A percentile compares a stretch with the other conserved stretches of the same genome.
phyloP scores from a whole-genome alignment of 2,113 vertebrate species.

The Dasyprocta punctata region DNA sequence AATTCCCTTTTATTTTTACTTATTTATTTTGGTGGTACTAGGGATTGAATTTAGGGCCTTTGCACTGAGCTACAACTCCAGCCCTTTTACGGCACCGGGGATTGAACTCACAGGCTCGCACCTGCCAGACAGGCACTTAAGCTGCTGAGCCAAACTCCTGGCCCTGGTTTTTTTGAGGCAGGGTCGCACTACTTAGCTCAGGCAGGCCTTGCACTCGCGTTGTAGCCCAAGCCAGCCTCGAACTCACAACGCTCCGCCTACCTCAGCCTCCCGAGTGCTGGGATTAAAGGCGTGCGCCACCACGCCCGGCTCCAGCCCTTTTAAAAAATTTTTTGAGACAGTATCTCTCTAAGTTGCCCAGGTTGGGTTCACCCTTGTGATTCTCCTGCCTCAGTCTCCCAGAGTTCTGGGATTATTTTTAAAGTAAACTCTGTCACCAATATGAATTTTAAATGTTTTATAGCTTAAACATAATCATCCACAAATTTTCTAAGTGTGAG shows the following conservation, averaged over 20 bases:
- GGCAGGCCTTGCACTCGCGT: too few species aligned
- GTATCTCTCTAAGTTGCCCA: background rate
- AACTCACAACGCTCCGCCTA: too few species aligned
- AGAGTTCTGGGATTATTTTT: background rate
- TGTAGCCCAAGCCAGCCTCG: too few species aligned
- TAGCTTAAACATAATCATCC: background rate
- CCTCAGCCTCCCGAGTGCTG: too few species aligned
- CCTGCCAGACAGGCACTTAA: too few species aligned
- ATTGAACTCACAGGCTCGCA: too few species aligned
- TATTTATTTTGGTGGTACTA: background rate
- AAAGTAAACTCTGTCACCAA: background rate
- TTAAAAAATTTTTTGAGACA: background rate
- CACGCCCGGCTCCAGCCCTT: background rate
- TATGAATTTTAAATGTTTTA: conserved; percentile 25
- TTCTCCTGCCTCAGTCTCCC: background rate
- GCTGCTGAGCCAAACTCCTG: too few species aligned
- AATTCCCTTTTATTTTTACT: conserved; percentile 13
- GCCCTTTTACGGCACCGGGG: too few species aligned
- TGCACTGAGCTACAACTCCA: background rate
- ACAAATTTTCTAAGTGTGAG: background rate
- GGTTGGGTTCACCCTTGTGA: background rate
- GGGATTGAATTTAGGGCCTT: background rate
- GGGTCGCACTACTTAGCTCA: too few species aligned
- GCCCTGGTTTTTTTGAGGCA: too few species aligned
- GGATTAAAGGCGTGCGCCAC: too few species aligned